Evolutionary conservation across 2,113 vertebrate genomes (phyloP), one percentile per base, ranked within the genome.

Genomic region (Ammodytes marinus): DNA sequence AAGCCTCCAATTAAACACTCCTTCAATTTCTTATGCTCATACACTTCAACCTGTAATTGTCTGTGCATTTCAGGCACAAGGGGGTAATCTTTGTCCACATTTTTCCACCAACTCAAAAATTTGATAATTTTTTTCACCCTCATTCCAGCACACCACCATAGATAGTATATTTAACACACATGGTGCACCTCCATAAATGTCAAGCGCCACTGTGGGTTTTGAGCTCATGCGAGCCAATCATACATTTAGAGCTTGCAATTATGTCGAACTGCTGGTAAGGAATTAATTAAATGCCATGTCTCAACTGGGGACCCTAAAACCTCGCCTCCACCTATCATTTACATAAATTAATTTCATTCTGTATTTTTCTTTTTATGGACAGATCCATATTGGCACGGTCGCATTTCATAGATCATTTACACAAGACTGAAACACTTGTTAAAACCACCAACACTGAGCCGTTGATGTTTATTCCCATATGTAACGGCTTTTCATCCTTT

Each of bases 281-380:
- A 95, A 95, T 92, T 89, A 95, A 96, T 96, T 91, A 95, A 96
- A 96, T 94, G 89, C 71, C 85, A 90, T 91, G 85, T 93, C 86
- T 94, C 84, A 72, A 79, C 27, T 27, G 27, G 61, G 58, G 85
- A 77, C 58, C 66, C 39, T 69, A 79, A 79, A 84, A 73, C 76
- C 74, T 86, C 89, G 85, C 80, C 86, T 80, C 68, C 80, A 0
- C 65, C 82, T 88, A 77, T 91, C 88, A 96, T 97, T 97, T 96
- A 92, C 94, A 95, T 95, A 93, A 93, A 95, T 96, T 96, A 94
- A 96, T 96, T 96, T 94, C 60, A 75, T 61, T 89, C 93, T 85
- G 67, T 74, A 64, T 83, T 66, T 81, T 54, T 27, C 27, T 27
- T 94, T 95, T 94, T 92, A 94, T 95, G 86, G 91, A 92, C 91